A percentile compares a stretch with the other conserved stretches of the same genome.
Evolutionary conservation across 2,113 vertebrate species (phyloP).

Genomic region (Neolamprologus devosi): DNA sequence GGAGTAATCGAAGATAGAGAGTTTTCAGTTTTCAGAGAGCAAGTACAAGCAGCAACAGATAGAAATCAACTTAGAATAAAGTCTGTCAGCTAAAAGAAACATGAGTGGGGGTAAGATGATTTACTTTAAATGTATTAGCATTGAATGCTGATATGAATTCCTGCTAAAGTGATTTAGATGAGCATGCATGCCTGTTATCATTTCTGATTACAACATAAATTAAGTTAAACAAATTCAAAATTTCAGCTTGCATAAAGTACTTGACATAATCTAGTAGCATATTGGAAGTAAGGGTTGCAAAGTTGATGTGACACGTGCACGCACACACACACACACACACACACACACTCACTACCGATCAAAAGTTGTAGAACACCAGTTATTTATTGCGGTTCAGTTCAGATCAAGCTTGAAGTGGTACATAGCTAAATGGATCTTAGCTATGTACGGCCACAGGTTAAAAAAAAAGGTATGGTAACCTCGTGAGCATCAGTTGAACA

Average conservation of each 20-base stretch:
- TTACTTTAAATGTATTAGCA: neutral
- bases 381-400: neutral
- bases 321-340: too few species aligned
- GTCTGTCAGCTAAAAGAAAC: neutral
- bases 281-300: neutral
- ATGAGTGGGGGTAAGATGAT: constrained; percentile 21
- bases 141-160: neutral
- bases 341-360: neutral
- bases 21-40: neutral
- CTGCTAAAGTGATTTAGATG: neutral
- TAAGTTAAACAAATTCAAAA: neutral
- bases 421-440: neutral
- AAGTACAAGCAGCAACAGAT: neutral
- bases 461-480: neutral
- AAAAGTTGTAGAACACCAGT: neutral
- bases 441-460: neutral
- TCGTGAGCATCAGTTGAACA: neutral
- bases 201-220: neutral
- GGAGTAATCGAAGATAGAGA: neutral
- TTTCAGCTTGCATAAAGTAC: neutral
- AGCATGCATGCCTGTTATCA: neutral
- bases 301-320: neutral
- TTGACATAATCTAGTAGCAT: neutral
- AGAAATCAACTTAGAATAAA: neutral
- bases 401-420: neutral